phyloP scores from a whole-genome alignment of 1,140 invertebrate genomes.

The Harpegnathos saltator region DNA sequence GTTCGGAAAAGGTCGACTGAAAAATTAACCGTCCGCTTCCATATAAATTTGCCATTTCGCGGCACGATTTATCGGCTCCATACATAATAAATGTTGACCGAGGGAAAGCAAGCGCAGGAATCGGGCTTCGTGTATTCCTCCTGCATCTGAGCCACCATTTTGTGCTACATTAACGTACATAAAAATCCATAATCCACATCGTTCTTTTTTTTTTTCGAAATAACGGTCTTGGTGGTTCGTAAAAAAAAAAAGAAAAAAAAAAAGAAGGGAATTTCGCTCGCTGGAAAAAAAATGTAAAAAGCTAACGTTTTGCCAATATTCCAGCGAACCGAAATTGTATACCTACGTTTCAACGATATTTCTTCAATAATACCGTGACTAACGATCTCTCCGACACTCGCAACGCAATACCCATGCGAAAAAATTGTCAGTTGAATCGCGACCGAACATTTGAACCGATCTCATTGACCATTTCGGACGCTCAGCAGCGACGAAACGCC shows the following conservation, averaged over 20 bases:
- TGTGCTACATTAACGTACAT: background rate
- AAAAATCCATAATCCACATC: slow-evolving; percentile 19
- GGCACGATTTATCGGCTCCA: slow-evolving; percentile 79
- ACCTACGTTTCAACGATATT: too few relatives aligned
- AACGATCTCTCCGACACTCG: background rate
- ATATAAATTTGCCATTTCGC: slow-evolving; percentile 79
- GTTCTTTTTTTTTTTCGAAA: background rate
- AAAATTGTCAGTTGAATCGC: too few relatives aligned
- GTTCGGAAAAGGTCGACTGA: slow-evolving; percentile 68
- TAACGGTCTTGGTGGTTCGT: too few relatives aligned
- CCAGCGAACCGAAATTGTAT: too few relatives aligned
- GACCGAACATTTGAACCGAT: too few relatives aligned
- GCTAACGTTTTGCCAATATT: background rate
- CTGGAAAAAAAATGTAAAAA: background rate
- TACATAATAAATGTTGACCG: slow-evolving; percentile 80
- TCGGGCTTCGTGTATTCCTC: background rate
- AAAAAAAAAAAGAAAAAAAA: too few relatives aligned
- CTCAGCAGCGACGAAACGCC: slow-evolving; percentile 24
- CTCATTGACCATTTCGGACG: too few relatives aligned
- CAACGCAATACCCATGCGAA: background rate
- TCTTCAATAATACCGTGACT: too few relatives aligned
- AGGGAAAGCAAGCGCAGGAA: slow-evolving; percentile 56
- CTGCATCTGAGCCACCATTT: slow-evolving; percentile 3
- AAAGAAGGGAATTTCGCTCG: background rate
- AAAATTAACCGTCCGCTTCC: slow-evolving; percentile 77